Evolutionary conservation across 92 coral and sea anemone genomes (phyloP).

Genomic region (Pocillopora meandrina): DNA sequence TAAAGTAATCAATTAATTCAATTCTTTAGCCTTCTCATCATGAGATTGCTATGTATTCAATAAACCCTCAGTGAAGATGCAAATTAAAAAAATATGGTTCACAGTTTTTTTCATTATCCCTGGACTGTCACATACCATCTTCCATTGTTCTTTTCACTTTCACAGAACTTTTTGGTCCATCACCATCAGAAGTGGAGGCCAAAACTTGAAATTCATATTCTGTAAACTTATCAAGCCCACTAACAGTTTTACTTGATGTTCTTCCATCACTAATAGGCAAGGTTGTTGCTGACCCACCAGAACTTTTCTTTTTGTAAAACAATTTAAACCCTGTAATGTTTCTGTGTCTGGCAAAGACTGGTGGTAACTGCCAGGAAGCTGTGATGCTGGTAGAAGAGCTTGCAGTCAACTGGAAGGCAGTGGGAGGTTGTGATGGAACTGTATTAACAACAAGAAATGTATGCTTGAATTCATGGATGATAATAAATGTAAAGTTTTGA

Average conservation of each 20-base stretch:
- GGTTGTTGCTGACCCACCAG: neutral
- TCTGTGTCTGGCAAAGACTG: neutral
- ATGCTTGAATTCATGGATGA: neutral
- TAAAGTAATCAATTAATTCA: too few species aligned
- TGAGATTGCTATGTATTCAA: too few species aligned
- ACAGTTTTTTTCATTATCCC: too few species aligned
- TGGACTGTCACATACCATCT: neutral
- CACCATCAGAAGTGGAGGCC: neutral
- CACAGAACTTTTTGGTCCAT: neutral
- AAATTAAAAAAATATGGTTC: too few species aligned
- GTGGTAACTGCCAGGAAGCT: neutral
- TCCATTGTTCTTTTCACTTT: neutral
- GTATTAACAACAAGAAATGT: neutral
- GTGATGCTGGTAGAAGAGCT: neutral
- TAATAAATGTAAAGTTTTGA: too few species aligned
- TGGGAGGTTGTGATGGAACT: neutral
- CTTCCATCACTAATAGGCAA: neutral
- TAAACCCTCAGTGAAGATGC: too few species aligned
- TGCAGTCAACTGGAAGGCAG: neutral
- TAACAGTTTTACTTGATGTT: neutral
- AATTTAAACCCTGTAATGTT: neutral
- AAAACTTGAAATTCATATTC: slow-evolving; percentile 1
- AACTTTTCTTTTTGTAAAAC: neutral
- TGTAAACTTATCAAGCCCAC: neutral
- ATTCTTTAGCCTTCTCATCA: too few species aligned